Evolutionary conservation across 2,888 invertebrate species (phyloP), one percentile per base, ranked within the genome.

Genomic region (Coenonympha glycerion): DNA sequence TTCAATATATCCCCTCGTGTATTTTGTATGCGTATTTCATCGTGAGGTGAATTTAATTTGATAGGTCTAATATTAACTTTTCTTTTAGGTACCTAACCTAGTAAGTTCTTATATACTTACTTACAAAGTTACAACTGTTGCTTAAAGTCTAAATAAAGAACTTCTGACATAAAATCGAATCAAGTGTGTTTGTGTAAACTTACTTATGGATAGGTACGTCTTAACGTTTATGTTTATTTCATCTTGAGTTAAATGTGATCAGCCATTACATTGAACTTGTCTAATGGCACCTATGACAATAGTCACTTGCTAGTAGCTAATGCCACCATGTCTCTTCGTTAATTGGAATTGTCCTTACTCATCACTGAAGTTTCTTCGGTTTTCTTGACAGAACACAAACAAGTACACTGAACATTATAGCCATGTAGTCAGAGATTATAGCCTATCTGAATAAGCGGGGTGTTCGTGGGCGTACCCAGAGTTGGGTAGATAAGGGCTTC

Each of bases 11-110:
- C 26, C 45, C 24, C 34, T 34, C 8, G 45, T 3, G 34, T 34
- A 33, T 22, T 34, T 45, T 24, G 34, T 18, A 15, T 33, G 44
- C 44, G 44, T 33, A 44, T 33, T 21, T 16, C 2, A 6, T 22
- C 45, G 45, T 45, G 45, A 45, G 45, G 2, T 45, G 45, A 45
- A 45, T 45, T 15, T 11, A 33, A 34, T 45, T 33, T 45, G 15
- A 15, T 24, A 24, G 26, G 24, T 4, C 6, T 21, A 33, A 33
- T n/a, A 22, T 22, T 31, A 21, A 15, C 19, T 13, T n/a, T 4
- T 28, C n/a, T 11, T 1, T 28, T 3, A n/a, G 1, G 3, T n/a
- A 4, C 0, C 4, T 1, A 5, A 11, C 11, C 13, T 5, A 15
- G 31, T 15, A 6, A 15, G 2, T 15, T 15, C 8, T 13, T 11